Evolutionary conservation across 2,888 invertebrate genomes (phyloP), one percentile per base, ranked within the genome.

Genomic region (Byasa hedistus): DNA sequence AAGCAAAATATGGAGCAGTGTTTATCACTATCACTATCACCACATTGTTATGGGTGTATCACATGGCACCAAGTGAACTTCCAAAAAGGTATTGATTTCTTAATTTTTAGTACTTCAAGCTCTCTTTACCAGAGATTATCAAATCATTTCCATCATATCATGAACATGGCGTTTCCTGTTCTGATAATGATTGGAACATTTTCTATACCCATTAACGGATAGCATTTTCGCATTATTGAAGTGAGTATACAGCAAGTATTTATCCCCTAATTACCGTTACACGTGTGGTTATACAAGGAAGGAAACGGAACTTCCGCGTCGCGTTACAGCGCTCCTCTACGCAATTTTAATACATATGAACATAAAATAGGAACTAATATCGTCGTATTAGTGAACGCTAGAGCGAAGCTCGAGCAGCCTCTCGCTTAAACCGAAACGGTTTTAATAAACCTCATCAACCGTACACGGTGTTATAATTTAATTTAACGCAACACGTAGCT

Each of bases 391-490:
- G 23, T 17, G n/a, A 44, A 57, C 51, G 57, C 57, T n/a, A 10
- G 52, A 52, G 52, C 24, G 27, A 23, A 56, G 59, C 48, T 60
- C 44, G 27, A 44, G 52, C 54, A 24, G 55, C 36, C 32, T 56
- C 48, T 51, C 57, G 56, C 61, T 27, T 51, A 56, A 48, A 32
- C 60, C 56, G 65, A 27, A 65, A 65, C 48, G 54, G 56, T 61
- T 57, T 65, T 65, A 65, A 65, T 65, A 61, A 61, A 61, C 61
- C 61, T 51, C 61, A 57, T 61, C 65, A 52, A 65, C 51, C 52
- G 56, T 57, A 65, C 51, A 56, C 61, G 65, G 57, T 23, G 61
- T 57, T 51, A 52, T 65, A 57, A 65, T 65, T 61, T 61, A 65
- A 65, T 65, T 65, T 65, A 60, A 51, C 57, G 32, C 57, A 51